Evolutionary conservation across 1,140 invertebrate species (phyloP), one percentile per base, ranked within the genome.

Genomic region (Holotrichia oblita): DNA sequence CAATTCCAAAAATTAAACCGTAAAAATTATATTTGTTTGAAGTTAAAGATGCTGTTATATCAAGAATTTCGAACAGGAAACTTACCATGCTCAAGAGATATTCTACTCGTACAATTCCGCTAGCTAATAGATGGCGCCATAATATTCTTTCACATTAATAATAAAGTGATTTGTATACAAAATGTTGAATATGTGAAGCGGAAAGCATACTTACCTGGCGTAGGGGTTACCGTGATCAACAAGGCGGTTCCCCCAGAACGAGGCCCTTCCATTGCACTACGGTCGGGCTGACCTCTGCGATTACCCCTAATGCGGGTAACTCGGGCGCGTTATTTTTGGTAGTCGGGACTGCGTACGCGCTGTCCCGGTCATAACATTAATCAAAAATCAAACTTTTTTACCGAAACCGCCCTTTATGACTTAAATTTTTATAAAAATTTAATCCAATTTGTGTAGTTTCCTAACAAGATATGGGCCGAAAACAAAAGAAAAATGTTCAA

Each of bases 251-350:
- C 73, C 73, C 73, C 73, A 74, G 73, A 34, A 74, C 73, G 73
- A 74, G 73, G 73, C 73, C 73, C 73, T 41, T 74, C 73, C 73
- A 74, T 74, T 74, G 73, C 73, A 74, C 73, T 74, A 41, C 73
- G 73, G 73, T 74, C 73, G 73, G 73, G 73, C 73, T 74, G 73
- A 74, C 73, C 73, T 34, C 73, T 74, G 73, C 73, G 73, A 74
- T 74, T 74, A 74, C 73, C 73, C 73, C 73, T 74, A 74, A 74
- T 74, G 73, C 73, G 73, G 73, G 73, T 74, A 74, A 74, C 73
- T 74, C 73, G 73, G 73, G 73, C 73, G 73, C 73, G 73, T 74
- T 41, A 74, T 74, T 74, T 74, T 74, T 74, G 73, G 12, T 41
- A 74, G 73, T 74, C 73, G 73, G 73, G 73, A 41, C 73, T 74